Evolutionary conservation across 2,888 invertebrate species (phyloP).

Genomic region (Encarsia formosa): DNA sequence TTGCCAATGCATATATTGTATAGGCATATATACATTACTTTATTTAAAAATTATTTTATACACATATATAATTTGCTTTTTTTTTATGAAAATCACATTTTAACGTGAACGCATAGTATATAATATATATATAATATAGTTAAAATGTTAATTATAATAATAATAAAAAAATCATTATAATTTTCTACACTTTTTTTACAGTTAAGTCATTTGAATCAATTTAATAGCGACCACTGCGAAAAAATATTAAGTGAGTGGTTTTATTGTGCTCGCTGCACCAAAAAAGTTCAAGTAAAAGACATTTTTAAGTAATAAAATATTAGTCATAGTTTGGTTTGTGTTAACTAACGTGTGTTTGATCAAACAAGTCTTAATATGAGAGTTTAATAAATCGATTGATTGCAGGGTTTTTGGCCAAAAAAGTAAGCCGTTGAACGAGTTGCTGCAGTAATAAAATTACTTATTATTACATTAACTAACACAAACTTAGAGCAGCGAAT

Average conservation of each 20-base stretch:
- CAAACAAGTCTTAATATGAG: constrained; percentile 1
- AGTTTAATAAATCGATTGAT: constrained; percentile 17
- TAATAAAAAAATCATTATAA: constrained; percentile 20
- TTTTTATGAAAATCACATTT: constrained; percentile 22
- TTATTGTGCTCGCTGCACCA: constrained; percentile 22
- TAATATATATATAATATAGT: too few species aligned
- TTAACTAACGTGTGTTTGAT: constrained; percentile 30
- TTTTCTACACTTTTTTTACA: constrained; percentile 12
- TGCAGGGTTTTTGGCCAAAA: too few species aligned
- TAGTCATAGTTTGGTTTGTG: constrained; percentile 34
- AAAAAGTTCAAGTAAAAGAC: constrained; percentile 6
- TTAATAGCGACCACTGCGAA: constrained; percentile 21
- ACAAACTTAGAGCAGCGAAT: constrained; percentile 32
- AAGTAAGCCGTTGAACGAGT: constrained; percentile 17
- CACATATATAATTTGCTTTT: constrained; percentile 11
- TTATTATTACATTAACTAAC: constrained; percentile 30
- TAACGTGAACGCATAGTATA: too few species aligned
- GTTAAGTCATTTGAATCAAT: constrained; percentile 23
- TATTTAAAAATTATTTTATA: constrained; percentile 13
- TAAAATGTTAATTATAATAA: too few species aligned
- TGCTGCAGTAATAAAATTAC: neutral
- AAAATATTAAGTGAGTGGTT: constrained; percentile 23
- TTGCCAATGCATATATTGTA: neutral
- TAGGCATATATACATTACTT: constrained; percentile 17
- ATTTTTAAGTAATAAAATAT: constrained; percentile 30